phyloP scores from a whole-genome alignment of 2,888 invertebrate species.

The Diploptera punctata region DNA sequence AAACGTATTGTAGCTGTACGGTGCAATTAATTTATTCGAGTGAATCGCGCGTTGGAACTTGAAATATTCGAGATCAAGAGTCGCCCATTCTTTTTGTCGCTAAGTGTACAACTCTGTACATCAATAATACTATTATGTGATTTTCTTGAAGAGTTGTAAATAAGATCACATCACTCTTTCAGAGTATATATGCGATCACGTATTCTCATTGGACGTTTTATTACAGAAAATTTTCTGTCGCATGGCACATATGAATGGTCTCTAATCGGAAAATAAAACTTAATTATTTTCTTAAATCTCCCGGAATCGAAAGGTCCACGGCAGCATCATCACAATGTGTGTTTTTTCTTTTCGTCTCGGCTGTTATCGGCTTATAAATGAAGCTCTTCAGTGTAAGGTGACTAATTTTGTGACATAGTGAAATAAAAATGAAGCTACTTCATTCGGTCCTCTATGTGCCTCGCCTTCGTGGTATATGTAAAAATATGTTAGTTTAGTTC shows the following conservation, averaged over 20 bases:
- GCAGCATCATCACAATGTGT: neutral
- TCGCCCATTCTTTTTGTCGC: no score
- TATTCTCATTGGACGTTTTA: neutral
- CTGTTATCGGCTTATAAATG: neutral
- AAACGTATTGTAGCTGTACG: no score
- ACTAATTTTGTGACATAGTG: neutral
- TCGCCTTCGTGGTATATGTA: neutral
- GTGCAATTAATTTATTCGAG: no score
- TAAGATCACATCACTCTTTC: no score
- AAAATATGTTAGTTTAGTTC: no score
- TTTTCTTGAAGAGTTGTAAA: no score
- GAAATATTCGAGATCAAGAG: no score
- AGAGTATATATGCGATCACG: no score
- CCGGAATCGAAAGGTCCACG: neutral
- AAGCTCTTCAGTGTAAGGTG: neutral
- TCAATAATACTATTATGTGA: no score
- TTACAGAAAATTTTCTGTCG: neutral
- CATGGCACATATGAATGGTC: neutral
- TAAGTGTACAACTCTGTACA: no score
- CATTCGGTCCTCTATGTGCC: neutral
- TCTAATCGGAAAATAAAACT: neutral
- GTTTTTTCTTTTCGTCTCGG: neutral
- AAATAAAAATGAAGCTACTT: conserved; percentile 1
- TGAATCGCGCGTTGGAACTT: no score
- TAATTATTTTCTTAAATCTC: neutral